Conservation (phyloP, 2,797 vertebrate species). For the Dryobates pubescens region DNA sequence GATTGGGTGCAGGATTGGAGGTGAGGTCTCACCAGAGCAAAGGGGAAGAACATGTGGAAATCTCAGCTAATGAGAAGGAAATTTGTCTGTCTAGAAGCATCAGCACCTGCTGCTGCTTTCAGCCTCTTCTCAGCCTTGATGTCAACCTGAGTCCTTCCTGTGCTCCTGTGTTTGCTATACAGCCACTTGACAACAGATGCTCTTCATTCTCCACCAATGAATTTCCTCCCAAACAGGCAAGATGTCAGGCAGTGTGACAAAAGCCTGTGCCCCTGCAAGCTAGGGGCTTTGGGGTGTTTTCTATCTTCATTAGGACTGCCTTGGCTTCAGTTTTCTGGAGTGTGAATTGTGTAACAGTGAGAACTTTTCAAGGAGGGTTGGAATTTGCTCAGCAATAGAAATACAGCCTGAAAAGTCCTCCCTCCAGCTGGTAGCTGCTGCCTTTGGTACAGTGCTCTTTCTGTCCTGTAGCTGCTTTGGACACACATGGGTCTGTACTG, state of each 20-base stretch:
- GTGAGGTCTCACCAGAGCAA: no score
- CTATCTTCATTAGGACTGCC: background rate
- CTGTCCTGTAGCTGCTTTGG: background rate
- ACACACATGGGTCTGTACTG: background rate
- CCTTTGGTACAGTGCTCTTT: background rate
- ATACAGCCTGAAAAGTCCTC: background rate
- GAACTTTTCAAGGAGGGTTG: background rate
- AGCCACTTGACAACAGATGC: conserved; percentile 21
- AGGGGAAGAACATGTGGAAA: background rate
- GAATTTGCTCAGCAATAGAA: background rate
- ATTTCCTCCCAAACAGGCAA: conserved; percentile 30
- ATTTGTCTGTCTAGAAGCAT: background rate
- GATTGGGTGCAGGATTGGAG: no score
- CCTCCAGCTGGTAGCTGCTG: background rate
- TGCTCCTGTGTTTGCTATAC: conserved; percentile 34
- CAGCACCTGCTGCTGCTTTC: background rate
- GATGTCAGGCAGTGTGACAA: conserved; percentile 7
- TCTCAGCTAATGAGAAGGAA: background rate
- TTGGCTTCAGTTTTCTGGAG: background rate
- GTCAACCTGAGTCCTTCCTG: background rate
- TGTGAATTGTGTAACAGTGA: background rate
- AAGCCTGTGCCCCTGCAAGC: background rate
- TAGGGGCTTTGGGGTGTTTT: background rate
- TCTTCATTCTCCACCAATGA: conserved; percentile 13
- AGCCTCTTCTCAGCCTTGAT: background rate